Evolutionary conservation across 2,113 vertebrate genomes (phyloP).

Genomic region (Mystacornis crossleyi): DNA sequence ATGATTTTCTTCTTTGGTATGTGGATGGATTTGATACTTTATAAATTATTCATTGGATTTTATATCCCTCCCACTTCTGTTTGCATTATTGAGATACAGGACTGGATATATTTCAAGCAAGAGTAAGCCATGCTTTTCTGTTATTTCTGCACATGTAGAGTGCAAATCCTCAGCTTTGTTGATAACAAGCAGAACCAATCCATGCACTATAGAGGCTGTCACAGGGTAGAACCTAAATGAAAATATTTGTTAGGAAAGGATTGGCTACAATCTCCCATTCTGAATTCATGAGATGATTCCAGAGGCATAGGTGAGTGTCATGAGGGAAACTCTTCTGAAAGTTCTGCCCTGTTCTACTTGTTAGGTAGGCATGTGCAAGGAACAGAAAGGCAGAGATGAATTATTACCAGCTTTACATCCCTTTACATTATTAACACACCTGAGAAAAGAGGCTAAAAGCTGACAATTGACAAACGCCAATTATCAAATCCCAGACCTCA

Average conservation of each 20-base stretch:
- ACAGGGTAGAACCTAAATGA: neutral
- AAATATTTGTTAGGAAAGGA: neutral
- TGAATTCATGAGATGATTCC: neutral
- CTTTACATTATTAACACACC: neutral
- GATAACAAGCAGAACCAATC: neutral
- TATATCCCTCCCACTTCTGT: neutral
- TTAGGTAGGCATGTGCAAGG: neutral
- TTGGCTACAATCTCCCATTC: neutral
- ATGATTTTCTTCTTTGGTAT: neutral
- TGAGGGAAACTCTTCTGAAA: neutral
- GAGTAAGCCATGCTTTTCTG: neutral
- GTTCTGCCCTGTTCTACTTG: neutral
- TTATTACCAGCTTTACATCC: neutral
- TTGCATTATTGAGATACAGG: neutral
- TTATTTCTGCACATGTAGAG: neutral
- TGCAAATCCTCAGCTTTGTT: neutral
- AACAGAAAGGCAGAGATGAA: neutral
- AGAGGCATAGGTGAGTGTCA: neutral
- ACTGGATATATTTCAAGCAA: neutral
- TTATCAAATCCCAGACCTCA: neutral
- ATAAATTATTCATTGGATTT: neutral
- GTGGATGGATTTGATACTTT: neutral
- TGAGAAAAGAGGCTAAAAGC: neutral
- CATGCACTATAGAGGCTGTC: neutral
- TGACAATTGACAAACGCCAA: neutral